Conservation (phyloP, 2,888 invertebrate genomes). For the Acholoe squamosa region DNA sequence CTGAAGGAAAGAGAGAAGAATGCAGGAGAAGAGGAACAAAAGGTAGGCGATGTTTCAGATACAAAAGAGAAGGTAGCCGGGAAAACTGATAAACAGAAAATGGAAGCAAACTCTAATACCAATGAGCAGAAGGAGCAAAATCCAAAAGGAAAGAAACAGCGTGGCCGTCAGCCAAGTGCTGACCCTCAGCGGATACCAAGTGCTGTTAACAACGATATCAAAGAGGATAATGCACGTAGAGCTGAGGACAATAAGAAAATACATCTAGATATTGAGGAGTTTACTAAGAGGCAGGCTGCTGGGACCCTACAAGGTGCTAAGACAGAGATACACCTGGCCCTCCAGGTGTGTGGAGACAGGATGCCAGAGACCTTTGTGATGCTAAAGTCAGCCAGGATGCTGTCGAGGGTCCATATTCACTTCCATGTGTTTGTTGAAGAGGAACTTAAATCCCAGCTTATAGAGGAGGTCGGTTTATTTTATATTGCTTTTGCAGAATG, state of each 20-base stretch:
- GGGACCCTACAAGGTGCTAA: neutral
- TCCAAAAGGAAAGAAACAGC: neutral
- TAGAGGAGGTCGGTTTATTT: constrained; percentile 86
- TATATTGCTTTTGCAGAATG: too few species aligned
- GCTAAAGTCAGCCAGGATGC: constrained; percentile 93
- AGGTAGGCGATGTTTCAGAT: neutral
- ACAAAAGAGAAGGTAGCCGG: constrained; percentile 49
- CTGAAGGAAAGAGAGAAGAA: constrained; percentile 23
- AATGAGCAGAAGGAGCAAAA: neutral
- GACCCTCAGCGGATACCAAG: neutral
- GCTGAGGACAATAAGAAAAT: neutral
- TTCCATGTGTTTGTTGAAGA: constrained; percentile 93
- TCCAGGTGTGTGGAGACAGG: constrained; percentile 93
- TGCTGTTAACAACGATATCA: neutral
- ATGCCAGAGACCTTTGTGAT: constrained; percentile 92
- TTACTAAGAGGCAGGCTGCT: neutral
- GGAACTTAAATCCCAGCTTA: constrained; percentile 87
- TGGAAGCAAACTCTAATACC: neutral
- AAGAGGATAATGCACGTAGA: constrained; percentile 24
- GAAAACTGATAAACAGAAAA: neutral
- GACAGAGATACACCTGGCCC: constrained; percentile 85
- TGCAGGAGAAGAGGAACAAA: constrained; percentile 51
- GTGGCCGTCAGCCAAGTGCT: neutral
- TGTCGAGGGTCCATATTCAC: constrained; percentile 87
- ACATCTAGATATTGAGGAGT: neutral